phyloP scores from a whole-genome alignment of 37 sponge, comb jelly and placozoan genomes.

The Crambe crambe region DNA sequence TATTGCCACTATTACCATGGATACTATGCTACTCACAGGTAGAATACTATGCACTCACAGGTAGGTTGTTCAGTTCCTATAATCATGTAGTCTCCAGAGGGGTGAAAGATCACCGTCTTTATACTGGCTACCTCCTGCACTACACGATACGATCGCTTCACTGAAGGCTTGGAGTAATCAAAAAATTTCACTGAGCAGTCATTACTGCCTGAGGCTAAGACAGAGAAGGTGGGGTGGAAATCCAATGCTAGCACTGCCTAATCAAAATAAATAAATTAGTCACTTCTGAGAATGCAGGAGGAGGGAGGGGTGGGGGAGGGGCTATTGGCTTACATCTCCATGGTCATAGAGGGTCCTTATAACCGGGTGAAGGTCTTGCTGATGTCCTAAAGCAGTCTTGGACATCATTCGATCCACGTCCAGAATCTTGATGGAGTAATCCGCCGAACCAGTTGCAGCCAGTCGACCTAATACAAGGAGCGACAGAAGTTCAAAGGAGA shows the following conservation, averaged over 20 bases:
- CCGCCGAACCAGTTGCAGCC: constrained; percentile 85
- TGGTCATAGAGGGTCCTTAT: constrained; percentile 94
- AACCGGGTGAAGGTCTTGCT: constrained; percentile 84
- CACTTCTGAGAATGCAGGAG: neutral
- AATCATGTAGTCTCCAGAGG: constrained; percentile 89
- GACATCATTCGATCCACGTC: constrained; percentile 92
- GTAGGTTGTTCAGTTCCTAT: constrained; percentile 86
- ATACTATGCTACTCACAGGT: too few species aligned
- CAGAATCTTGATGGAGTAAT: constrained; percentile 79
- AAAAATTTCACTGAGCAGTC: constrained; percentile 92
- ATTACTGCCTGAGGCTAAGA: constrained; percentile 86
- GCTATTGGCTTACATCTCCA: constrained; percentile 40
- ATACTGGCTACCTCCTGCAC: constrained; percentile 78
- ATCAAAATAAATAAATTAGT: neutral
- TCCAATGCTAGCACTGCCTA: constrained; percentile 80
- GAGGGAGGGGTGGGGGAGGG: neutral
- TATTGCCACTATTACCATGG: too few species aligned
- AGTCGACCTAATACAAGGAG: constrained; percentile 37
- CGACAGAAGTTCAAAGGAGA: neutral
- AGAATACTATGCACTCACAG: constrained; percentile 53
- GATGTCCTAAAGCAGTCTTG: constrained; percentile 59
- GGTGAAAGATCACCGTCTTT: constrained; percentile 82
- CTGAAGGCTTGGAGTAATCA: constrained; percentile 87
- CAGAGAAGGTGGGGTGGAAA: constrained; percentile 89
- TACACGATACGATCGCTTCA: constrained; percentile 74